Evolutionary conservation across 1,140 invertebrate species (phyloP).

Genomic region (Philopotamus ludificatus): DNA sequence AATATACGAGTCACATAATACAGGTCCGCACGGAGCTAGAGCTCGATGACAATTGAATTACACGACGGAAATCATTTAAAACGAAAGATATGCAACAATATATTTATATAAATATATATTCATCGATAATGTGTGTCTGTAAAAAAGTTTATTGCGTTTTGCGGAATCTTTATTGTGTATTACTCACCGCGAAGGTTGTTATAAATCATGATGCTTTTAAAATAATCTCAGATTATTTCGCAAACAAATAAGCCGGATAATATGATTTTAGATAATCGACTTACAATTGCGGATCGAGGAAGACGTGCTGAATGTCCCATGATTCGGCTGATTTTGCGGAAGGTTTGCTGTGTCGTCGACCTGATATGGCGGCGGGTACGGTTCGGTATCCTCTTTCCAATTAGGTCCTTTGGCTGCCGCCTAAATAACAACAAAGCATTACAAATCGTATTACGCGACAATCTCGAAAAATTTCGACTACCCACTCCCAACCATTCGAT

Average conservation of each 20-base stretch:
- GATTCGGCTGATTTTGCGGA: slow-evolving; percentile 14
- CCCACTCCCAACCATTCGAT: not conserved
- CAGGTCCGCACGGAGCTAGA: no score
- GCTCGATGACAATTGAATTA: no score
- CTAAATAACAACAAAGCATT: not conserved
- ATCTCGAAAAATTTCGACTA: not conserved
- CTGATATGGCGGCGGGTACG: no score
- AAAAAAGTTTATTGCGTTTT: not conserved
- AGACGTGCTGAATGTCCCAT: slow-evolving; percentile 24
- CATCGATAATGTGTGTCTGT: not conserved
- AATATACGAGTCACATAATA: no score
- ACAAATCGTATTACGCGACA: slow-evolving; percentile 8
- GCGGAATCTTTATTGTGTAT: not conserved
- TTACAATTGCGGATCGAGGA: slow-evolving; percentile 14
- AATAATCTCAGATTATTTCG: no score
- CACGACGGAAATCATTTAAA: no score
- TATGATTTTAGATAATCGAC: not conserved
- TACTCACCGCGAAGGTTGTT: not conserved
- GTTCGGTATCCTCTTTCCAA: not conserved
- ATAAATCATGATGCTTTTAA: no score
- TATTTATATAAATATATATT: slow-evolving; percentile 1
- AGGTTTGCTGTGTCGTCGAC: slow-evolving; percentile 1
- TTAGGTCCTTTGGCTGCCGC: not conserved
- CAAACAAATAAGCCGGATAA: no score
- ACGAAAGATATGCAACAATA: not conserved